Base-by-base conservation (phyloP, 2,113 vertebrate genomes). In the Paedocypris sp. region DNA sequence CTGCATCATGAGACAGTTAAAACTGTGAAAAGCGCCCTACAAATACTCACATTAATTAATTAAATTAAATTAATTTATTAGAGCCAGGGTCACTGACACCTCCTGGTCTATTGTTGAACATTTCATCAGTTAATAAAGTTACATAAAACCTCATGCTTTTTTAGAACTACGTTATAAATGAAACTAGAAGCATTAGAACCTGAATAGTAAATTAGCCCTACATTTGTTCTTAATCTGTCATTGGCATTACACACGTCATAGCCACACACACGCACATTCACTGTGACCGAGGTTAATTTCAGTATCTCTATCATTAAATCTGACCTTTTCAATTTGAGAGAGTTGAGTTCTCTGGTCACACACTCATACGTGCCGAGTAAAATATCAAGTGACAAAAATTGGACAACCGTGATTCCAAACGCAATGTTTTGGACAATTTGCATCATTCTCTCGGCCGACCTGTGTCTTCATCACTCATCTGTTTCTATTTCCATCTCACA, bases 91-190 rank as follows among this genome's bases (percentile, higher is more conserved):
- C n/a, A n/a, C n/a, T n/a, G n/a, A n/a, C n/a, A n/a, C n/a, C n/a
- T n/a, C 22, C 6, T 5, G 45, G 23, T 8, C 11, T 5, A 6
- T 12, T 51, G 16, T 32, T 19, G 11, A n/a, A 20, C 11, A 31
- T 18, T 31, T 33, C 16, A 51, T 51, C 15, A 20, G 29, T 7
- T 51, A 33, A 51, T 33, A 13, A 8, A 33, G 16, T 10, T n/a
- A n/a, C 7, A 13, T 20, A n/a, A 39, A 7, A 1, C 28, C 51
- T 56, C 13, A 22, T 11, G 38, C 15, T 23, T 54, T 8, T 18
- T 54, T 9, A 58, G 29, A 29, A 43, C 49, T 68, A 31, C 18
- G 46, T 29, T 62, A 59, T 69, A 59, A 69, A 69, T 64, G 67
- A 52, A 64, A 38, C 54, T n/a, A n/a, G n/a, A n/a, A 46, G 48